These are phyloP conservation scores for Drosophila azteca DNA, from an alignment of 1,140 invertebrate genomes.

Conservation along the genomic window DNA sequence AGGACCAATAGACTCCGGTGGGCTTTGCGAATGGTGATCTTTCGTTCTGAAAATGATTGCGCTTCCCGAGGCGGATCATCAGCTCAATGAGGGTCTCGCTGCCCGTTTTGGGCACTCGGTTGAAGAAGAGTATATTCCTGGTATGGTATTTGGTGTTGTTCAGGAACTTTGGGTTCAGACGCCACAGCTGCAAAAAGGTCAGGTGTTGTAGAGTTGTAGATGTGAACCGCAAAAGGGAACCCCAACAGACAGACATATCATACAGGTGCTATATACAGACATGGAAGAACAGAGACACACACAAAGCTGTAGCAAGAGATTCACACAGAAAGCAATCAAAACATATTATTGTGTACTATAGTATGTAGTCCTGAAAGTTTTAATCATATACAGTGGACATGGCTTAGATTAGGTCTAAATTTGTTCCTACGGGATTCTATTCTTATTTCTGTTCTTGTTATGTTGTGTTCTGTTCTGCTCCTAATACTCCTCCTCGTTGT, in stretches of 20 bases:
- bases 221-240: background rate
- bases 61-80: constrained; percentile 88
- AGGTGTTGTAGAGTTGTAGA: constrained; percentile 90
- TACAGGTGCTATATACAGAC: background rate
- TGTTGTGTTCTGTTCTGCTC: background rate
- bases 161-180: constrained; percentile 79
- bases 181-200: constrained; percentile 51
- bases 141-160: constrained; percentile 91
- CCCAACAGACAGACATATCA: constrained; percentile 18
- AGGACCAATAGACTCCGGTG: constrained; percentile 20
- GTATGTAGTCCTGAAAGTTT: constrained; percentile 21
- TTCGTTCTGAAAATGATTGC: constrained; percentile 86
- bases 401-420: constrained; percentile 14
- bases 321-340: constrained; percentile 18
- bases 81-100: constrained; percentile 94
- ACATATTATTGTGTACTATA: background rate
- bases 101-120: constrained; percentile 93
- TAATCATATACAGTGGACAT: constrained; percentile 11
- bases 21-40: constrained; percentile 33
- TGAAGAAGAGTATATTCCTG: constrained; percentile 91
- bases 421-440: background rate
- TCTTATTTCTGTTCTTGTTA: background rate
- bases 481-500: constrained; percentile 60
- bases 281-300: constrained; percentile 34
- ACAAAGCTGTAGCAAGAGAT: constrained; percentile 18